Conservation (phyloP, 2,888 invertebrate species). For the Acanthosepion esculentum region DNA sequence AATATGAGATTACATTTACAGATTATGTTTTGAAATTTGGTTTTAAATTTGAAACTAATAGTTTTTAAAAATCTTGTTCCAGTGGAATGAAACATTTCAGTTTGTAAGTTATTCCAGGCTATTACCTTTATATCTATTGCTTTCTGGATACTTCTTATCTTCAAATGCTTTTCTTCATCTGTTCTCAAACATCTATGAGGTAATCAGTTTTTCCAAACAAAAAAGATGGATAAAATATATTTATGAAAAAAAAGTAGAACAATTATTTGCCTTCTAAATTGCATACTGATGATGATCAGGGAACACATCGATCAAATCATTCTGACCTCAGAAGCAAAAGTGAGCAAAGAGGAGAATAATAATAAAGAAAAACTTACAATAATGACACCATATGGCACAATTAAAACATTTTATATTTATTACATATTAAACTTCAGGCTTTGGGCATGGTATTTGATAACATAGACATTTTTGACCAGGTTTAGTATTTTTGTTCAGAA, state of each 20-base stretch:
- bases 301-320: neutral
- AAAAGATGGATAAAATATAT: neutral
- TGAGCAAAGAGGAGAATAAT: neutral
- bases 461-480: too few species aligned
- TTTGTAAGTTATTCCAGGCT: slow-evolving; percentile 22
- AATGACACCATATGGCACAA: neutral
- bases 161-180: neutral
- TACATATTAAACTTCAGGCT: too few species aligned
- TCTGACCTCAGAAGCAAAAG: neutral
- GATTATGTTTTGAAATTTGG: neutral
- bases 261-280: neutral
- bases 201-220: neutral
- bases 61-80: slow-evolving; percentile 13
- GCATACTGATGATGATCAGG: neutral
- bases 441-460: too few species aligned
- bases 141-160: neutral
- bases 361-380: neutral
- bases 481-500: too few species aligned
- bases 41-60: neutral
- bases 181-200: neutral
- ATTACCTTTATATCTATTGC: neutral
- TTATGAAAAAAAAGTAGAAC: neutral
- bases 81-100: slow-evolving; percentile 21
- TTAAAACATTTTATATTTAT: neutral
- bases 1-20: neutral